Evolutionary conservation across 2,113 vertebrate species (phyloP).

Genomic region (Rhodinocichla rosea): DNA sequence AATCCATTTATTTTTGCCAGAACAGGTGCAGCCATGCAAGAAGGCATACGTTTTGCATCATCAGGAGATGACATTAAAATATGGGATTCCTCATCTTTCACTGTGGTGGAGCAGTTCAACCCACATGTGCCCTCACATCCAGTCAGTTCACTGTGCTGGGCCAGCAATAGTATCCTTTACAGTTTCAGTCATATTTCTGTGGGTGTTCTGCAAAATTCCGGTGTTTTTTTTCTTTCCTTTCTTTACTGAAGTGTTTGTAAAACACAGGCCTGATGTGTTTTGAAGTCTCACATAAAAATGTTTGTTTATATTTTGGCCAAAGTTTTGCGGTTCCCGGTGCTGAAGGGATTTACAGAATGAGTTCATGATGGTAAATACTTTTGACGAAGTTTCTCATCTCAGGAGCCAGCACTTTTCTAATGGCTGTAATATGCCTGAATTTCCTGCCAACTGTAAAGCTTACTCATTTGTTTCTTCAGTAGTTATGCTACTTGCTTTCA

Average conservation of each 20-base stretch:
- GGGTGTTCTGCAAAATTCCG: background rate
- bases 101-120: conserved; percentile 90
- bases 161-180: conserved; percentile 95
- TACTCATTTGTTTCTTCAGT: background rate
- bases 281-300: background rate
- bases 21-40: conserved; percentile 85
- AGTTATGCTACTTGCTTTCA: background rate
- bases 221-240: background rate
- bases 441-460: background rate
- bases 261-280: background rate
- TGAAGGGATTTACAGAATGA: background rate
- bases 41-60: conserved; percentile 85
- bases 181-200: background rate
- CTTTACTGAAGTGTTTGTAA: background rate
- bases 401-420: background rate
- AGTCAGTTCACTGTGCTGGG: conserved; percentile 89
- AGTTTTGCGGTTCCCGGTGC: background rate
- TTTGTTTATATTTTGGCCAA: background rate
- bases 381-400: background rate
- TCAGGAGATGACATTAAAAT: conserved; percentile 94
- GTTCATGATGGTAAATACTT: background rate
- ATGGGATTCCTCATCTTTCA: conserved; percentile 89
- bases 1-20: background rate
- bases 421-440: background rate
- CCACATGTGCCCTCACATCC: conserved; percentile 81